A percentile compares a stretch with the other conserved stretches of the same genome.
Evolutionary conservation across 2,113 vertebrate genomes (phyloP).

Genomic region (Lampris incognitus): DNA sequence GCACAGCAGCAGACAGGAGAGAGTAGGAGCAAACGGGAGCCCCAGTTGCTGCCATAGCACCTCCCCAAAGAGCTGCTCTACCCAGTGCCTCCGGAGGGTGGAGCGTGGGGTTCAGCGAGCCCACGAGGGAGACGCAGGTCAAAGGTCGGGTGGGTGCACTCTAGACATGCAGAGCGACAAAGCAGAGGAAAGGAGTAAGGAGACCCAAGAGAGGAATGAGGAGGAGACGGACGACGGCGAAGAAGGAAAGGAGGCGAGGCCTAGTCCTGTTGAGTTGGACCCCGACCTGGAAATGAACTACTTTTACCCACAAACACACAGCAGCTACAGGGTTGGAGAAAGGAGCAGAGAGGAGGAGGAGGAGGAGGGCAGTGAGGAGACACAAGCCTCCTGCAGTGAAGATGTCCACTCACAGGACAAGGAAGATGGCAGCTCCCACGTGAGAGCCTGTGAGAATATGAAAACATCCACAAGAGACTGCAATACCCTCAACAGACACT

Average conservation of each 20-base stretch:
- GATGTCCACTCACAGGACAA: constrained; percentile 4
- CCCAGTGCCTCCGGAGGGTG: constrained; percentile 30
- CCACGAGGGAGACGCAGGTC: constrained; percentile 14
- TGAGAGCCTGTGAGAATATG: background rate
- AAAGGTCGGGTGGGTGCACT: background rate
- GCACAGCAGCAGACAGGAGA: constrained; percentile 30
- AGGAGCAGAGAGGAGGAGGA: background rate
- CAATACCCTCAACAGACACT: background rate
- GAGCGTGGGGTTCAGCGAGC: constrained; percentile 33
- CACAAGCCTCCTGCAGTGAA: constrained; percentile 14
- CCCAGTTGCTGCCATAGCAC: constrained; percentile 36
- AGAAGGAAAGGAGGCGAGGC: constrained; percentile 35
- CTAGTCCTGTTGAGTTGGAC: background rate
- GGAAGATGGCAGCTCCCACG: constrained; percentile 13
- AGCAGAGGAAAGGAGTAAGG: constrained; percentile 33
- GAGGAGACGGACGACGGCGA: constrained; percentile 7
- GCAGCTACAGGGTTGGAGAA: constrained; percentile 14
- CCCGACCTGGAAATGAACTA: constrained; percentile 38
- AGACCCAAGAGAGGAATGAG: constrained; percentile 28
- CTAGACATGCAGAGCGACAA: constrained; percentile 4
- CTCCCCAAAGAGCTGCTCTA: constrained; percentile 34
- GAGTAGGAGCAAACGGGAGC: constrained; percentile 26
- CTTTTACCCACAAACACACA: constrained; percentile 21
- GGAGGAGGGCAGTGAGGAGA: constrained; percentile 3
- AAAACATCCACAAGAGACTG: background rate